Conservation (phyloP, 35 echinoderm and acorn worm species). For the Hemicentrotus pulcherrimus region DNA sequence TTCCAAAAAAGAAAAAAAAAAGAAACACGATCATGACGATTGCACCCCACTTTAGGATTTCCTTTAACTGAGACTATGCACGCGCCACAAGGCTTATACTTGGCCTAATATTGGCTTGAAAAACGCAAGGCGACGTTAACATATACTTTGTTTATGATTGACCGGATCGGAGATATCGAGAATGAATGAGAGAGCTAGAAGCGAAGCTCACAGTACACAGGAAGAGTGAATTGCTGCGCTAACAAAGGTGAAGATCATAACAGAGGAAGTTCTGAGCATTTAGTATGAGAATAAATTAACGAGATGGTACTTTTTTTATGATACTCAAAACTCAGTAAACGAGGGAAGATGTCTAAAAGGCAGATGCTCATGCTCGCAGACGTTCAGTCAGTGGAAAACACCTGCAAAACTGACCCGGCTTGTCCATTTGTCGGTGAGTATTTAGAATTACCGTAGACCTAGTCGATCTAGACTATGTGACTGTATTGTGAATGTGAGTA, state of each 20-base stretch:
- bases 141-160: not conserved
- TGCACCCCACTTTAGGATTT: not conserved
- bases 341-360: constrained; percentile 46
- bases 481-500: not conserved
- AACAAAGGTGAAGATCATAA: not conserved
- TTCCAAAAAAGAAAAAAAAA: not conserved
- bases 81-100: not conserved
- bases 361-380: constrained; percentile 43
- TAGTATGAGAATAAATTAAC: not conserved
- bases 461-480: too few species aligned
- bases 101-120: not conserved
- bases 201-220: not conserved
- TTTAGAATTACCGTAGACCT: too few species aligned
- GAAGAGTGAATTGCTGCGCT: not conserved
- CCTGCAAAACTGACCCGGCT: constrained; percentile 41
- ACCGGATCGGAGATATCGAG: not conserved
- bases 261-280: not conserved
- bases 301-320: not conserved
- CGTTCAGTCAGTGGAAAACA: constrained; percentile 32
- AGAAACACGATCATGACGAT: too few species aligned
- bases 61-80: not conserved
- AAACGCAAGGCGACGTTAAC: not conserved
- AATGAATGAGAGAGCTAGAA: too few species aligned
- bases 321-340: not conserved
- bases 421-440: constrained; percentile 54